phyloP scores from a whole-genome alignment of 2,797 vertebrate genomes.

The Todus mexicanus region DNA sequence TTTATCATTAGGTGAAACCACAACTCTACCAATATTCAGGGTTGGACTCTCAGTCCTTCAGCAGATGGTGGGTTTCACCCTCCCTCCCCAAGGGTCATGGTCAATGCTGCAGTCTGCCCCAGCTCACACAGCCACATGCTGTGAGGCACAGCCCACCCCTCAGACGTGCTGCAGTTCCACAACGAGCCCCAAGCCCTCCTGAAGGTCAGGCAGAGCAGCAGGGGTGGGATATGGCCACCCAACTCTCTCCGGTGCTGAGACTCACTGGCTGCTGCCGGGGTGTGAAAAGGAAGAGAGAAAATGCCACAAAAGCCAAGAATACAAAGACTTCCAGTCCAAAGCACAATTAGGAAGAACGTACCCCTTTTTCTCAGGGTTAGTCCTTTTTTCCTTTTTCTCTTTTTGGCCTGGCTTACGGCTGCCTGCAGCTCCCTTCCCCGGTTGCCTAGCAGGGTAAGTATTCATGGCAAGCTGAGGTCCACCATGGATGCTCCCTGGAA shows the following conservation, averaged over 20 bases:
- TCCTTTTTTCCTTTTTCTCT: background rate
- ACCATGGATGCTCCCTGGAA: background rate
- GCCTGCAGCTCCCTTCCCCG: constrained; percentile 21
- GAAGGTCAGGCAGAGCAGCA: background rate
- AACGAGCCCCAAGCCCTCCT: background rate
- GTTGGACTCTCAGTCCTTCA: background rate
- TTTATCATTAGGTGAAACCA: background rate
- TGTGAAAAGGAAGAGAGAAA: constrained; percentile 1
- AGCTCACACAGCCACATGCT: background rate
- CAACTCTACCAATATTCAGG: background rate
- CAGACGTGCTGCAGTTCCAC: background rate
- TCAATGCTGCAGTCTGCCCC: background rate
- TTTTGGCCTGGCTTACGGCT: background rate
- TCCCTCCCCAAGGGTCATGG: background rate
- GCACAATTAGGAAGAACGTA: background rate
- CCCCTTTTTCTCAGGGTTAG: constrained; percentile 15
- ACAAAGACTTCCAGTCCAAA: constrained; percentile 12
- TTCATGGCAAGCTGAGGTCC: constrained; percentile 26
- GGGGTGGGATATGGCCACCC: background rate
- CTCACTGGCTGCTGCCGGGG: background rate
- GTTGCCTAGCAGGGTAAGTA: constrained; percentile 59
- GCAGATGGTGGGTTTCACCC: background rate
- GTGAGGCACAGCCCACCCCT: background rate
- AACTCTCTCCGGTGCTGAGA: rapidly evolving
- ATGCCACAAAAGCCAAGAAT: background rate